Conservation (phyloP, 2,797 vertebrate genomes). For the Pseudopleuronectes americanus region DNA sequence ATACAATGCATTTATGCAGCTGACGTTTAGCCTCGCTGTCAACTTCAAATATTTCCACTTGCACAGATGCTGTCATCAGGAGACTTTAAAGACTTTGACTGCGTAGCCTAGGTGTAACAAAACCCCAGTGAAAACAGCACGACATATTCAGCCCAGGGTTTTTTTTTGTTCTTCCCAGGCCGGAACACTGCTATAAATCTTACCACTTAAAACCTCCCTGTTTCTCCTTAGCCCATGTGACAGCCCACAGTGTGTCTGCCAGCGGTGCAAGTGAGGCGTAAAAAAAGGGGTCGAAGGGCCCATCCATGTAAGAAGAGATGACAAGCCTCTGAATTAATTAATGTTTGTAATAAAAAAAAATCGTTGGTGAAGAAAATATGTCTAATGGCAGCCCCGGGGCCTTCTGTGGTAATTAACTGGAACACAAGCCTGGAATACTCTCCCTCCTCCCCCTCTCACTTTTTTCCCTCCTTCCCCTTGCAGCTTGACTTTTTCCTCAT, state of each 20-base stretch:
- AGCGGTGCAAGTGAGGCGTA: conserved; percentile 76
- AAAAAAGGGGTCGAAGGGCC: conserved; percentile 78
- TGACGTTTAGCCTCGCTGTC: conserved; percentile 65
- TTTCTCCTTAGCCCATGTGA: conserved; percentile 74
- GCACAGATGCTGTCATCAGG: conserved; percentile 39
- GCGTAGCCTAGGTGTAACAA: conserved; percentile 52
- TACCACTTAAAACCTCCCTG: conserved; percentile 62
- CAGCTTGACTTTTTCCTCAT: conserved; percentile 58
- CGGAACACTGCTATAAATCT: conserved; percentile 61
- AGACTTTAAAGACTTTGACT: conserved; percentile 58
- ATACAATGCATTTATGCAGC: conserved; percentile 58
- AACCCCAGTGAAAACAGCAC: conserved; percentile 49
- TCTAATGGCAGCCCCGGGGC: conserved; percentile 81
- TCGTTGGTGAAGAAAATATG: conserved; percentile 79
- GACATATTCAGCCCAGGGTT: conserved; percentile 53
- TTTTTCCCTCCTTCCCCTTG: conserved; percentile 23
- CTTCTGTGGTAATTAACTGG: conserved; percentile 81
- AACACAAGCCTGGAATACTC: conserved; percentile 78
- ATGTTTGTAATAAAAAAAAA: conserved; percentile 80
- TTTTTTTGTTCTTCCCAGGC: background rate
- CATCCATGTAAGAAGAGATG: conserved; percentile 81
- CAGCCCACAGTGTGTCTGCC: conserved; percentile 78
- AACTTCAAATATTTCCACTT: conserved; percentile 65
- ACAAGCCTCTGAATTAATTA: conserved; percentile 85
- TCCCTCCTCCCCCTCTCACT: conserved; percentile 47